phyloP scores from a whole-genome alignment of 1,140 invertebrate genomes.

The Pseudoatta argentina region DNA sequence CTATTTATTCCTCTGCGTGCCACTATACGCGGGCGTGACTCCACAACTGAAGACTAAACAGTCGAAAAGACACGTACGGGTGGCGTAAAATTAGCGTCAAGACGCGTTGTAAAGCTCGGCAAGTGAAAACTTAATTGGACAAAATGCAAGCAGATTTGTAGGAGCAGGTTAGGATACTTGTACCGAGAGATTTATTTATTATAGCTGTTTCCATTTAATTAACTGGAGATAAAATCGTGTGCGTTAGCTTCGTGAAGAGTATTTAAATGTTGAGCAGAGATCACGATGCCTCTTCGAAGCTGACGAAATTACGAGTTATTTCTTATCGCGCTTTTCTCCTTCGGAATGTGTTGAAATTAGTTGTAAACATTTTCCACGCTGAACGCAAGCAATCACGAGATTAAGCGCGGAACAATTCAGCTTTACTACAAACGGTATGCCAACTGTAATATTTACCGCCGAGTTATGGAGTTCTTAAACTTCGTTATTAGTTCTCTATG shows the following conservation, averaged over 20 bases:
- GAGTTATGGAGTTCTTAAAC: conserved; percentile 63
- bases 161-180: neutral
- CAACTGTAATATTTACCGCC: conserved; percentile 61
- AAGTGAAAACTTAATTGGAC: conserved; percentile 45
- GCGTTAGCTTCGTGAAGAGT: neutral
- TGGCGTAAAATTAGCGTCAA: conserved; percentile 13
- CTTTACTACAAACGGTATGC: conserved; percentile 58
- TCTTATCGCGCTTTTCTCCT: conserved; percentile 42
- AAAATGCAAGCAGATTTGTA: conserved; percentile 17
- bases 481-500: conserved; percentile 62
- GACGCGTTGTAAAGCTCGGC: conserved; percentile 7
- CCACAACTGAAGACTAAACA: conserved; percentile 30
- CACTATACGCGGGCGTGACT: conserved; percentile 21
- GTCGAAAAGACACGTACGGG: conserved; percentile 25
- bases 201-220: conserved; percentile 6
- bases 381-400: conserved; percentile 44
- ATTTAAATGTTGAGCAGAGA: conserved; percentile 4
- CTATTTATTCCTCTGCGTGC: conserved; percentile 26
- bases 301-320: conserved; percentile 30
- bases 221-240: neutral
- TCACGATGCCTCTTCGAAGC: neutral
- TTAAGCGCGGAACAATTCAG: conserved; percentile 62
- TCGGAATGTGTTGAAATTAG: conserved; percentile 58
- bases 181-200: conserved; percentile 7
- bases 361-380: conserved; percentile 56